phyloP scores from a whole-genome alignment of 2,113 vertebrate genomes.

The Ptychochromis oligacanthus region DNA sequence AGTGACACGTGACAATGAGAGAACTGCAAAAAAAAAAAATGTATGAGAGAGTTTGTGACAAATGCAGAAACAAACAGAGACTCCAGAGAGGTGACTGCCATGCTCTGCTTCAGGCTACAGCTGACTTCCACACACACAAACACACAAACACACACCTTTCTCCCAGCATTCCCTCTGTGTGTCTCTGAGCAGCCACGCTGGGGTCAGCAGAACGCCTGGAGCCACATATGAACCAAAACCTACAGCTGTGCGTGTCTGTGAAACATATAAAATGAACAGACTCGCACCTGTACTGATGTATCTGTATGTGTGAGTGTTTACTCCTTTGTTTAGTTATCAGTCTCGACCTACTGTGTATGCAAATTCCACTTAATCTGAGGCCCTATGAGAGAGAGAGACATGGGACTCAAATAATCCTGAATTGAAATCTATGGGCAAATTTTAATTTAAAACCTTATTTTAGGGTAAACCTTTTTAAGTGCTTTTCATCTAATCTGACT shows the following conservation, averaged over 20 bases:
- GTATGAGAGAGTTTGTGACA: neutral
- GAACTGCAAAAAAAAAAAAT: neutral
- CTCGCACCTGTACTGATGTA: neutral
- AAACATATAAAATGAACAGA: neutral
- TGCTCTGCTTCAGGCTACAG: constrained; percentile 34
- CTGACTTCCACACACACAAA: constrained; percentile 14
- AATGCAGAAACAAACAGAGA: neutral
- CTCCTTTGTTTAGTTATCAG: neutral
- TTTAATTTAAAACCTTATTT: neutral
- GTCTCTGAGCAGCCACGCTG: constrained; percentile 1
- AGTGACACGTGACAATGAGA: neutral
- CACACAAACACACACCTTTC: neutral
- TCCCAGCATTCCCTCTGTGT: neutral
- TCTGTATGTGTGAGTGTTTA: neutral
- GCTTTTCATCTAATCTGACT: neutral
- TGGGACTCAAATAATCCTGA: neutral
- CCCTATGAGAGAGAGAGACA: too few species aligned
- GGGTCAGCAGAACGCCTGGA: constrained; percentile 37
- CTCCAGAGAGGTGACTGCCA: constrained; percentile 22
- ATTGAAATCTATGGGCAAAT: neutral
- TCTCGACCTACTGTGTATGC: neutral
- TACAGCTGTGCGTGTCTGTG: neutral
- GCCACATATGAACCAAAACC: constrained; percentile 15
- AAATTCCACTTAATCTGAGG: neutral
- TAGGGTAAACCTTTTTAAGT: neutral